Conservation (phyloP, 2,797 vertebrate species). For the Siniperca scherzeri region DNA sequence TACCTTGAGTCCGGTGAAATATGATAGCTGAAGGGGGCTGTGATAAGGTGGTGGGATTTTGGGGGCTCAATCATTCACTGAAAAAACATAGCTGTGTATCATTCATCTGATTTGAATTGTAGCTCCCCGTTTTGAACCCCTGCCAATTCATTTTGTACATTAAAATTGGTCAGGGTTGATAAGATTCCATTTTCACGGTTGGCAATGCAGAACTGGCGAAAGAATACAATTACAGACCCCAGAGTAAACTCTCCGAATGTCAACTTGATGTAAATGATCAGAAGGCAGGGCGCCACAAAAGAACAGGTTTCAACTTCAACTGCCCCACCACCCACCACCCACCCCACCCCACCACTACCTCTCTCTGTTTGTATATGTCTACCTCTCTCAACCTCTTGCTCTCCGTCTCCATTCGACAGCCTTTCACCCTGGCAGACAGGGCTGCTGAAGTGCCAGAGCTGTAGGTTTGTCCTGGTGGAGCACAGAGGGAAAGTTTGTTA, state of each 20-base stretch:
- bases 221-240: conserved; percentile 99
- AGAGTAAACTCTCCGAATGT: conserved; percentile 99
- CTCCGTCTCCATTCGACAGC: conserved; percentile 58
- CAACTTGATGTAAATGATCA: conserved; percentile 99
- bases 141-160: conserved; percentile 99
- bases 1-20: conserved; percentile 76
- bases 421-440: conserved; percentile 53
- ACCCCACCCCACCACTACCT: conserved; percentile 32
- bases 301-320: conserved; percentile 86
- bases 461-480: conserved; percentile 54
- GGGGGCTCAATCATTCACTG: conserved; percentile 86
- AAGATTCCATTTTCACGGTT: conserved; percentile 99
- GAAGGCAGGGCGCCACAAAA: conserved; percentile 93
- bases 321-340: conserved; percentile 15
- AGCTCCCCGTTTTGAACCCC: conserved; percentile 94
- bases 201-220: conserved; percentile 99
- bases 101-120: conserved; percentile 99
- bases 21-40: conserved; percentile 69
- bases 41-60: conserved; percentile 79
- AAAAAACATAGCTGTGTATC: conserved; percentile 91
- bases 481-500: conserved; percentile 27
- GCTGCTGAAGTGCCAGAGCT: conserved; percentile 53
- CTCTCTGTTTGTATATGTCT: conserved; percentile 36
- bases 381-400: conserved; percentile 48
- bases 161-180: conserved; percentile 99